phyloP scores from a whole-genome alignment of 30 jellyfish, hydroid and myxozoan genomes.

The Kudoa iwatai region DNA sequence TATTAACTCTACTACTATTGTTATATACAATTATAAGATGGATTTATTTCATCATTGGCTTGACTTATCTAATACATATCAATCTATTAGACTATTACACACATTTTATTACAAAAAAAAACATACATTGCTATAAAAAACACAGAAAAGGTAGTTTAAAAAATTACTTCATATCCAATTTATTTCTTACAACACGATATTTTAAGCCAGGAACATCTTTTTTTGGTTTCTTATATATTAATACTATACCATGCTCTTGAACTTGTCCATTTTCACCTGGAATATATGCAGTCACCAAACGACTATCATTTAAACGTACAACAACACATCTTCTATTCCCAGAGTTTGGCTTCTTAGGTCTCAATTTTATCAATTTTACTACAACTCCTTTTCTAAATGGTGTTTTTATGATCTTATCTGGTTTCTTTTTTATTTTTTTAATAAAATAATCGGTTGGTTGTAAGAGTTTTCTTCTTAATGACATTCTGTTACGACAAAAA shows the following conservation, averaged over 20 bases:
- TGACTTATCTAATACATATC: too few species aligned
- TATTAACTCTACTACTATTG: too few species aligned
- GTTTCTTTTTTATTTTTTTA: too few species aligned
- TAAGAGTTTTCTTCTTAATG: too few species aligned
- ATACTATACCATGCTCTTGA: conserved; percentile 85
- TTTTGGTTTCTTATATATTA: conserved; percentile 48
- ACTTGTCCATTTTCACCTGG: conserved; percentile 82
- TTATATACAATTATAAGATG: too few species aligned
- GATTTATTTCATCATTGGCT: too few species aligned
- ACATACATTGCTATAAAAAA: too few species aligned
- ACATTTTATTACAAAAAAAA: too few species aligned
- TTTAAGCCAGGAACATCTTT: conserved; percentile 85
- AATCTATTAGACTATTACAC: too few species aligned
- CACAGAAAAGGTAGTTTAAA: too few species aligned
- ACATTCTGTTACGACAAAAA: too few species aligned
- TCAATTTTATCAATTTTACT: conserved; percentile 26
- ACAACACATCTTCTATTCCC: conserved; percentile 85
- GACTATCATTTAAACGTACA: conserved; percentile 46
- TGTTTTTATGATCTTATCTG: conserved; percentile 6
- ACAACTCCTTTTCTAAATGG: conserved; percentile 80
- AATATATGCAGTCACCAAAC: conserved; percentile 58
- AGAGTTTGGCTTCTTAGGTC: conserved; percentile 83
- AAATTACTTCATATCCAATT: conserved; percentile 62
- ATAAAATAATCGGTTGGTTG: too few species aligned
- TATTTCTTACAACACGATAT: conserved; percentile 35